Conservation (phyloP, 1,140 invertebrate species). For the Hydropsyche tenuis region DNA sequence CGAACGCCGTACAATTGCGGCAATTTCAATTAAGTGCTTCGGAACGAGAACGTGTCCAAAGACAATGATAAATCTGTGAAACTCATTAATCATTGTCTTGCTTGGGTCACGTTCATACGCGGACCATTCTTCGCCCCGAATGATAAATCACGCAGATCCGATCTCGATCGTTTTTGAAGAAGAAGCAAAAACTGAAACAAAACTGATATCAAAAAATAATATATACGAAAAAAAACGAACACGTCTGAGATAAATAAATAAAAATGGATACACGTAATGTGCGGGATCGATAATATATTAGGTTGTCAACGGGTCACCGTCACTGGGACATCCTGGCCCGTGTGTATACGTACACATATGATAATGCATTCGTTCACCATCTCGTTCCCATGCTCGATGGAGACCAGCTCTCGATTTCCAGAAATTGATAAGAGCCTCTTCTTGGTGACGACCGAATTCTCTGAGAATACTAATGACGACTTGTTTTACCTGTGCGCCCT, state of each 20-base stretch:
- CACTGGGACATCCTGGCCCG: constrained; percentile 5
- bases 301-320: constrained; percentile 35
- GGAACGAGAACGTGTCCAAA: constrained; percentile 7
- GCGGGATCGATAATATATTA: constrained; percentile 41
- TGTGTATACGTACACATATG: not conserved
- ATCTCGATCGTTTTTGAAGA: constrained; percentile 33
- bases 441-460: constrained; percentile 28
- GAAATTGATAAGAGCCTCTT: constrained; percentile 28
- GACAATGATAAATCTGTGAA: constrained; percentile 31
- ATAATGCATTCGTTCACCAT: too few species aligned
- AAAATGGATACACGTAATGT: constrained; percentile 30
- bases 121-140: constrained; percentile 26
- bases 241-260: not conserved
- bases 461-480: constrained; percentile 29
- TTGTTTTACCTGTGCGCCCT: constrained; percentile 8
- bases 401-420: constrained; percentile 23
- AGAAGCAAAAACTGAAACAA: not conserved
- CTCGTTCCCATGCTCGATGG: not conserved
- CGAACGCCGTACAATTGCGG: too few species aligned
- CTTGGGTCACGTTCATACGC: constrained; percentile 28
- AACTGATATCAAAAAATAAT: too few species aligned
- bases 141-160: constrained; percentile 37
- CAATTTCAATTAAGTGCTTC: constrained; percentile 7
- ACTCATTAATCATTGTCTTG: constrained; percentile 30
- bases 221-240: not conserved